Evolutionary conservation across 2,113 vertebrate genomes (phyloP), one percentile per base, ranked within the genome.

Genomic region (Talpa occidentalis): DNA sequence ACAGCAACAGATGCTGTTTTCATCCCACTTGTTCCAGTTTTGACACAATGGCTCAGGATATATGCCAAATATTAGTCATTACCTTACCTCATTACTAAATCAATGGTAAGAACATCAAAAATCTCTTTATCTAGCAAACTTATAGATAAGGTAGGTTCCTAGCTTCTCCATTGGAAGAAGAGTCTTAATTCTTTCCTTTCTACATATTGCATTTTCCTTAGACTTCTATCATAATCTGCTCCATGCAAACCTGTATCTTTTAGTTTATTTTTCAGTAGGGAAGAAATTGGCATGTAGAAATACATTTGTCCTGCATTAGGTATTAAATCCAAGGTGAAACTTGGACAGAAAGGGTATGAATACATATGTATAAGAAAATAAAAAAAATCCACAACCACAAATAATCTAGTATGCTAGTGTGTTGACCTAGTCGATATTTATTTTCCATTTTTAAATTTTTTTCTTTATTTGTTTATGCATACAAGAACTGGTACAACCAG

Each of bases 1-100:
- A 32, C 37, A 91, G 47, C 19, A 93, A 66, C 78, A 95, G 91
- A 84, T 95, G 91, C 64, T 88, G 64, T 93, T 91, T 95, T 83
- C 70, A 79, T 84, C 78, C 82, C 60, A 93, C 82, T 82, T 52
- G 66, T 80, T 91, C 77, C 72, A 91, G 77, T 91, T 93, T 90
- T 88, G 78, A 93, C 70, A 83, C 62, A 74, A 83, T n/a, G 77
- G 72, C 79, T 67, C 56, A 87, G 49, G 83, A 69, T 52, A 77
- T 60, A 19, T 37, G 70, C 82, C 83, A 91, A 40, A 83, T 62
- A 72, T 83, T 83, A 90, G 79, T 47, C 73, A 60, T 88, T 67
- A 84, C 35, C 52, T 84, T 70, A 83, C 47, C 56, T 62, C 35
- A 28, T 73, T 78, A 73, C 30, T 16, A 80, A 74, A 67, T 72